phyloP scores from a whole-genome alignment of 2,888 invertebrate species.

The Tachina grossa region DNA sequence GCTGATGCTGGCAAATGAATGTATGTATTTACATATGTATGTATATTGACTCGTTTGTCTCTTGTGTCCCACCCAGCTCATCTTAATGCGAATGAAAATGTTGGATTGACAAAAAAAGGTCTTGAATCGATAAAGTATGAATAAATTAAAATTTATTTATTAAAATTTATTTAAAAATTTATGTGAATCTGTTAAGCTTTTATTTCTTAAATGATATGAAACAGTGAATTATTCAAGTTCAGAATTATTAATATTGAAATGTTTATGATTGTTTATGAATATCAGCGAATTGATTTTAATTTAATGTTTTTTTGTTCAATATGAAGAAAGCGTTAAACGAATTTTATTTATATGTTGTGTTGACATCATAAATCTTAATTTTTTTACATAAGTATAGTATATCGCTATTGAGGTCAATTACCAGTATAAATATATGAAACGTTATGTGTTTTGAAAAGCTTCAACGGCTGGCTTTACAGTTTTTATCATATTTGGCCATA shows the following conservation, averaged over 20 bases:
- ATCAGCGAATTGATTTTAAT: constrained; percentile 57
- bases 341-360: neutral
- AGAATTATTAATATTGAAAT: constrained; percentile 40
- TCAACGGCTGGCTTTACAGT: too few relatives aligned
- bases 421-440: neutral
- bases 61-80: neutral
- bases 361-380: constrained; percentile 43
- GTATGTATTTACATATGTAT: constrained; percentile 7
- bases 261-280: constrained; percentile 34
- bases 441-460: neutral
- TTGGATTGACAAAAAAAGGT: constrained; percentile 37
- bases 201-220: constrained; percentile 45
- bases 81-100: constrained; percentile 15
- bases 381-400: neutral
- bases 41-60: constrained; percentile 7
- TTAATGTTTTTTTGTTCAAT: neutral
- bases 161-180: constrained; percentile 49
- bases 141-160: neutral
- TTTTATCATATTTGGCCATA: too few relatives aligned
- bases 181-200: constrained; percentile 12
- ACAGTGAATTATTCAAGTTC: constrained; percentile 56
- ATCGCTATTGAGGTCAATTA: constrained; percentile 10
- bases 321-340: neutral
- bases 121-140: constrained; percentile 29
- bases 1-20: constrained; percentile 8